Base-by-base conservation (phyloP, 2,888 invertebrate species). In the Slavum lentiscoides region DNA sequence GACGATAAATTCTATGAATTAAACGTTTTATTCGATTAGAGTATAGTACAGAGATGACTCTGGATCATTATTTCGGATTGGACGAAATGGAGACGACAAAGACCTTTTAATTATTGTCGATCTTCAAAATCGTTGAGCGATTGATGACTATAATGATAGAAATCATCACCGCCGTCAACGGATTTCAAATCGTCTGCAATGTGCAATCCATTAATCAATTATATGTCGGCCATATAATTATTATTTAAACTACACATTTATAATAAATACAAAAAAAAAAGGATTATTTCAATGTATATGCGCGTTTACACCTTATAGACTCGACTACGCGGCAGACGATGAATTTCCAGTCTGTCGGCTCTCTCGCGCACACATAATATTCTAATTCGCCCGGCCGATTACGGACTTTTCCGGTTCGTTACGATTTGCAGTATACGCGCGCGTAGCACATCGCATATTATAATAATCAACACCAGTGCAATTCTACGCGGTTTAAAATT, bases 381-480 rank as follows among this genome's bases (percentile, higher is more conserved):
- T 77, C 77, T 77, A 77, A 77, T 72, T 72, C 70, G 37, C 80
- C 64, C 37, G 72, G 43, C 64, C 72, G 70, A 80, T 72, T 80
- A 80, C 72, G 64, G 30, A 72, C 58, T 80, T 72, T 72, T 80
- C 70, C 72, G 80, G 80, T 80, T 80, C 80, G 80, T 80, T 70
- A 72, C 69, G 11, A 72, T 55, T 70, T 30, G 62, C 49, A 30
- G 30, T 30, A 30, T 30, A 61, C 49, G 37, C 21, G 43, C 3
- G 43, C 30, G 30, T 4, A n/a, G 30, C 4, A 30, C 30, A 30
- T 30, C 30, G 69, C 43, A 59, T n/a, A 67, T 67, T 23, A 66
- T 58, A 68, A 53, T 77, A 69, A 69, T 77, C 49, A 37, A 21
- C 69, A 23, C 61, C 69, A 61, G 69, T 59, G 53, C 61, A 69